Evolutionary conservation across 2,113 vertebrate genomes (phyloP), one percentile per base, ranked within the genome.

Genomic region (Clinocottus analis): DNA sequence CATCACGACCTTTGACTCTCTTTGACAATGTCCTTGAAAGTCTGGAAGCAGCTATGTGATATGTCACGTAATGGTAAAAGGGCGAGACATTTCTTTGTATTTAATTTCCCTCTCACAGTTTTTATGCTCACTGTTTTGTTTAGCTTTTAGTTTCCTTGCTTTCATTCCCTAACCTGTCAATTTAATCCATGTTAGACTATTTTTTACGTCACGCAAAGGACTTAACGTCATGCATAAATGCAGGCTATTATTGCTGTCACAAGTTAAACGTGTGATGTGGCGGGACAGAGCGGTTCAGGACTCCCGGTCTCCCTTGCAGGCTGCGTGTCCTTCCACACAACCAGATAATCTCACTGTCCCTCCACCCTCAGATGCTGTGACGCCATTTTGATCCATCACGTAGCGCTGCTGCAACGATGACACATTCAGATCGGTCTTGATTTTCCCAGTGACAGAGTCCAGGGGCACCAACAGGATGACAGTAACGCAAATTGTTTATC

Each of bases 311-410:
- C 51, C 21, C 63, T 49, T 3, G 69, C 21, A 74, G 80, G 71
- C 85, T 79, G 84, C 62, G 51, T 80, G 82, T 85, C 77, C 85
- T 88, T 84, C 87, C 77, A 75, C 85, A 84, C 84, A 83, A 43
- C 69, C 85, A 89, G 83, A 90, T 92, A 88, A 92, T 91, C 91
- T 89, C 82, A 70, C 85, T 63, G 75, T 71, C 81, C 12, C 53
- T 84, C 43, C 61, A 75, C 6, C 55, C 87, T 87, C 78, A 85
- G 78, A 90, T 41, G 77, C 79, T 78, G 78, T 85, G 82, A 78
- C 87, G 88, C 90, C 90, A 92, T 92, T 90, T 92, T 91, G 87
- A 92, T 91, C 85, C 88, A 85, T 89, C 83, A 84, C 83, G 71
- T 33, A 67, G 74, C 75, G 3, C 37, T 51, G 66, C 83, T 69